phyloP scores from a whole-genome alignment of 2,113 vertebrate genomes.

The Thryonomys swinderianus region DNA sequence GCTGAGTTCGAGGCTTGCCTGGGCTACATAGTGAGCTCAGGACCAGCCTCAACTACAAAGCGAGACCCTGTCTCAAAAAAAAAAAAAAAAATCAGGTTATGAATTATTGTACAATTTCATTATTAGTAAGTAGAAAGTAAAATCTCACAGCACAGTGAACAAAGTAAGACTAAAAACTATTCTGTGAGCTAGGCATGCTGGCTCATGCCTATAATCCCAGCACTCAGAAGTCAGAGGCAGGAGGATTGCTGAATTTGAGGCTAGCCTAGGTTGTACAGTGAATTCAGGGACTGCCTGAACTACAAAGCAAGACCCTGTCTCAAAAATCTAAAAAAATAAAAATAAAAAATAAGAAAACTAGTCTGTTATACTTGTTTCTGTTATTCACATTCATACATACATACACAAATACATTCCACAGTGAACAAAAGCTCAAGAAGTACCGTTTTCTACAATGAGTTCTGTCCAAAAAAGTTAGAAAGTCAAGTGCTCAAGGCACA shows the following conservation, averaged over 20 bases:
- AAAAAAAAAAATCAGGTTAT: conserved; percentile 7
- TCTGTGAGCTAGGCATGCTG: neutral
- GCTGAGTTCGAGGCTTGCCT: too few relatives aligned
- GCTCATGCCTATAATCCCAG: too few relatives aligned
- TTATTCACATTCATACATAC: neutral
- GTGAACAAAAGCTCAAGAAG: neutral
- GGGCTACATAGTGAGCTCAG: too few relatives aligned
- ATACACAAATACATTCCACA: neutral
- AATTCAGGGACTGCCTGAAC: too few relatives aligned
- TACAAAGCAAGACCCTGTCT: too few relatives aligned
- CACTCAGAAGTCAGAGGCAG: too few relatives aligned
- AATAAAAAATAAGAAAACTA: conserved; percentile 19
- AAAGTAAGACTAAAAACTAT: neutral
- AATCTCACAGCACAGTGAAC: neutral
- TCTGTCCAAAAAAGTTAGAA: conserved; percentile 8
- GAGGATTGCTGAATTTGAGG: too few relatives aligned
- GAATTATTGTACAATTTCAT: neutral
- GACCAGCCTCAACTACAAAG: too few relatives aligned
- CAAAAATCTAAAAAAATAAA: neutral
- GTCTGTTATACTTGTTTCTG: conserved; percentile 5
- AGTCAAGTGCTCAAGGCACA: neutral
- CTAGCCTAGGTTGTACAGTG: too few relatives aligned
- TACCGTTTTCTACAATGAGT: neutral
- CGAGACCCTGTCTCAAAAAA: too few relatives aligned
- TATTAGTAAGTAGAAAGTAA: conserved; percentile 27